Base-by-base conservation (phyloP, 2,888 invertebrate genomes). In the Dynastes tityus region DNA sequence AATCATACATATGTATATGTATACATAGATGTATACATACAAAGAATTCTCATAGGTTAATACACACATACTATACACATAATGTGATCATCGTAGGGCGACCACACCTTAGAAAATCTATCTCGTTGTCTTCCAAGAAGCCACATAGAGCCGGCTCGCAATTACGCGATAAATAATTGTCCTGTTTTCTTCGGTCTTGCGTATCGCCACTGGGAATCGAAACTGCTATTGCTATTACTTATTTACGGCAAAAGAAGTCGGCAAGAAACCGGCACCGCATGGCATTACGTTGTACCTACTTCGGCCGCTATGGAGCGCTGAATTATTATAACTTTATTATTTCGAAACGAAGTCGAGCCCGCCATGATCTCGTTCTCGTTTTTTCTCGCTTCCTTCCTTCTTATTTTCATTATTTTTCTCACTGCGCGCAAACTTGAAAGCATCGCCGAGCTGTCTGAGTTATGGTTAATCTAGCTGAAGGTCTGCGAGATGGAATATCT, bases 171-270 rank as follows among this genome's bases (percentile, higher is more conserved):
- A 74, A 74, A 74, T 74, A 74, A 74, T 74, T 63, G 73, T 61
- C 73, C 73, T 74, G 73, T 74, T 74, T 61, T 74, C 73, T 74
- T 40, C 61, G 22, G 40, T 61, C 73, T 61, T 29, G 73, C 73
- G 73, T 74, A 74, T 74, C 73, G 61, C 73, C 73, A 74, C 16
- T 49, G 73, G 61, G 73, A 74, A 74, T 74, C 73, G 73, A 74
- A 74, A 45, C 71, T 65, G 37, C 51, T 74, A 74, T 49, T 65
- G 37, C 51, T 74, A 74, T 49, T 74, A 61, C 61, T 74, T 74
- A 61, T 61, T 74, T 74, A 74, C 73, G 73, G 45, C 51, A 73
- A 68, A 68, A 51, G 51, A 68, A 51, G 40, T 51, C 51, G 68
- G 51, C 51, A 51, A 29, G 68, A 51, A 49, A 29, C 68, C 51